Evolutionary conservation across 1,140 invertebrate genomes (phyloP), one percentile per base, ranked within the genome.

Genomic region (Zaprionus inermis): DNA sequence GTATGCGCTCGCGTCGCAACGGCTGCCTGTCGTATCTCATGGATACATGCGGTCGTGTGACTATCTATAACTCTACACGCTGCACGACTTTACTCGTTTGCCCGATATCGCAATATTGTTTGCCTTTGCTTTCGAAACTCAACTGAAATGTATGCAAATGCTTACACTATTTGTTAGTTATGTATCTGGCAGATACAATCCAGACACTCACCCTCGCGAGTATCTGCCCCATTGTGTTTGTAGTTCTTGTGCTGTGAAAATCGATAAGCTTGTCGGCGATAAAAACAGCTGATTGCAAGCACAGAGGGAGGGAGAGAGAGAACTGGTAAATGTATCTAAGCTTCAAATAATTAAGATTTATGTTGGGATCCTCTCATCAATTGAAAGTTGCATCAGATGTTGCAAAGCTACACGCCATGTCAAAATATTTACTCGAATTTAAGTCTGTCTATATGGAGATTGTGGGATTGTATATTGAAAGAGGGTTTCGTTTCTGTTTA

Each of bases 361-460:
- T 79, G 69, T 41, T 32, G 52, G 52, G 32, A 41, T 22, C 38
- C 38, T 32, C 57, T 10, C 41, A 57, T 69, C 56, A 79, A 72
- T 83, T 82, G 61, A 63, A 54, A 64, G 18, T 77, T 76, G 54
- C 41, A 5, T 20, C 51, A 64, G 32, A 63, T 28, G 38, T 44
- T 9, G 55, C 56, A 68, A n/a, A n/a, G n/a, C n/a, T n/a, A n/a
- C n/a, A n/a, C n/a, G n/a, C n/a, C n/a, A 52, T 81, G 66, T 65
- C 61, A 72, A 86, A 86, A 86, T 83, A 86, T 86, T 86, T 82
- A 88, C 79, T 72, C 32, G 32, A 52, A 73, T 72, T 82, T 59
- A 74, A 54, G 10, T 52, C 16, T 46, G 16, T 18, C 16, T 18
- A 1, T 16, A 44, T 44, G 38, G 5, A 28, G 7, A n/a, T n/a